Evolutionary conservation across 2,113 vertebrate species (phyloP).

Genomic region (Notarius lentiginosus): DNA sequence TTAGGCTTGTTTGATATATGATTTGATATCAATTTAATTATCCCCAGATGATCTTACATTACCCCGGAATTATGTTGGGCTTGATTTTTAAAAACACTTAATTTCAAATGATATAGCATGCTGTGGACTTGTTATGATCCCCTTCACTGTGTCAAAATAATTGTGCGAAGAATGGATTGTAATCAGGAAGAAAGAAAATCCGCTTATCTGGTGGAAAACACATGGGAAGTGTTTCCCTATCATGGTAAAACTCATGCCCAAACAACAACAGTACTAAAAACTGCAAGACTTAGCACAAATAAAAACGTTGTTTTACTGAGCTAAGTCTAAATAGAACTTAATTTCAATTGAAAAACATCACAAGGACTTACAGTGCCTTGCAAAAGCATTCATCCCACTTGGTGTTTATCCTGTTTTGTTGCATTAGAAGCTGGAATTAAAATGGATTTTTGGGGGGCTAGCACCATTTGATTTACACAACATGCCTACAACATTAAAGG

Average conservation of each 20-base stretch:
- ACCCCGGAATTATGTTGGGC: too few relatives aligned
- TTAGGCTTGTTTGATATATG: slow-evolving; percentile 21
- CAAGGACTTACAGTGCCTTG: too few relatives aligned
- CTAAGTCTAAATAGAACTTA: not conserved
- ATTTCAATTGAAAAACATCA: not conserved
- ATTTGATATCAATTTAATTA: slow-evolving; percentile 1
- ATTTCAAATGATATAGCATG: not conserved
- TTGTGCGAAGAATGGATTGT: not conserved
- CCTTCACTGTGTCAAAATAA: not conserved
- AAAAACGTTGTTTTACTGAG: not conserved
- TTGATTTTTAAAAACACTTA: not conserved
- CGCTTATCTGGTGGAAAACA: slow-evolving; percentile 14
- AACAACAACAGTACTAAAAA: not conserved
- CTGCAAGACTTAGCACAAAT: not conserved
- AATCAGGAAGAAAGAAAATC: not conserved
- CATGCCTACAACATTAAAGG: too few relatives aligned
- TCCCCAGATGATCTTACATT: not conserved
- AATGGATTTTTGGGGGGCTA: too few relatives aligned
- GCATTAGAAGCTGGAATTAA: too few relatives aligned
- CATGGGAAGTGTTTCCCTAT: not conserved
- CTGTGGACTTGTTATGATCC: not conserved
- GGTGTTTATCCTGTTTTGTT: too few relatives aligned
- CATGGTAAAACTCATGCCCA: not conserved
- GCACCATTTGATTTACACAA: too few relatives aligned
- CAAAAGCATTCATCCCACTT: too few relatives aligned